Base-by-base conservation (phyloP, 2,113 vertebrate species). In the Pterocles burchelli region DNA sequence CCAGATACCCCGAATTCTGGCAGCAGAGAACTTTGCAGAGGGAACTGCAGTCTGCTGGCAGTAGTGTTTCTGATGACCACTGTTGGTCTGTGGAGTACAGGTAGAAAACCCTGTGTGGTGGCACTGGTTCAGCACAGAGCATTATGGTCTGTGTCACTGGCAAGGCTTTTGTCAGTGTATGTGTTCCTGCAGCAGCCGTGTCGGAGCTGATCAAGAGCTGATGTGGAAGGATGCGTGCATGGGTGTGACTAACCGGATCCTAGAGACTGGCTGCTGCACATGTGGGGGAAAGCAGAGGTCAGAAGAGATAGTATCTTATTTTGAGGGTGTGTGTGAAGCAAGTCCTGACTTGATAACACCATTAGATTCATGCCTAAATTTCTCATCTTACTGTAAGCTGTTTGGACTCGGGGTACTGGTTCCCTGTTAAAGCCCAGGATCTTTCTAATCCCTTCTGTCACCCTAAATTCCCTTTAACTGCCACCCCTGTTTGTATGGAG, bases 111-210 rank as follows among this genome's bases (percentile, higher is more conserved):
- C 13, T 0, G 22, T 29, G 73, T n/a, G 74, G 5, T 34, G 36
- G 36, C 62, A 31, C 33, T 8, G 57, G 41, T 14, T 63, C 28
- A 46, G 78, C 3, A 1, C 73, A 59, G 33, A 22, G 51, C 41
- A 0, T 8, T 49, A 17, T 25, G 45, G 15, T 34, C 13, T 19
- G 26, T 75, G 67, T 38, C 70, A 15, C 51, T 62, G 84, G 29
- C 57, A 9, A 34, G 67, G 72, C 51, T 48, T 7, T 34, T 0
- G 0, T 24, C 0, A 0, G 16, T 43, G 5, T 75, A 54, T 0
- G 0, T n/a, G 55, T 21, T 45, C 48, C 49, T 55, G 49, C 70
- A 55, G 54, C 19, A 25, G 33, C 19, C 10, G 0, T 25, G 38
- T 26, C 62, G 20, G 83, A 74, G 74, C 61, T 71, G 1, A 12